Conservation (phyloP, 2,797 vertebrate genomes). For the Sus cebifrons region DNA sequence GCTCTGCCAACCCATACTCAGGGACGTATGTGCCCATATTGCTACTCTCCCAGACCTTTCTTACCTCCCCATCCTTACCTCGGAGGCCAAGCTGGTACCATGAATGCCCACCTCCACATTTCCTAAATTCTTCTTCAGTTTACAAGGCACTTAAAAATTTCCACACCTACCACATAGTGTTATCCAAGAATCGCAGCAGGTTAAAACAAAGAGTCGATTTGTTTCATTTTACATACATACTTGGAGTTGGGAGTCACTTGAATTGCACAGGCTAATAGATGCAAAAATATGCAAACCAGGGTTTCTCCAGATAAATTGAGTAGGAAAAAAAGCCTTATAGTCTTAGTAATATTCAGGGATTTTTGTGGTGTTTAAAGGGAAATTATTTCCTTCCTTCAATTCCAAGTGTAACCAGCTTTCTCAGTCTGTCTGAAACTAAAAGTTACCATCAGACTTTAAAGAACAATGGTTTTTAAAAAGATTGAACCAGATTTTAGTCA, state of each 20-base stretch:
- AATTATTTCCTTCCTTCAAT: slow-evolving; percentile 72
- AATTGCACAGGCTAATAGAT: slow-evolving; percentile 81
- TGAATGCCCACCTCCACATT: not conserved
- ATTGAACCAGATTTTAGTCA: slow-evolving; percentile 69
- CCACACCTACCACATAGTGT: not conserved
- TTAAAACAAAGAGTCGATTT: slow-evolving; percentile 85
- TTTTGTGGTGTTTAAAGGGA: slow-evolving; percentile 74
- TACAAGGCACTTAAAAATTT: slow-evolving; percentile 52
- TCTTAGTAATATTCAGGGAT: slow-evolving; percentile 78
- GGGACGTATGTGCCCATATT: not conserved
- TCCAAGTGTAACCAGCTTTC: slow-evolving; percentile 70
- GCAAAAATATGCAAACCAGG: slow-evolving; percentile 82
- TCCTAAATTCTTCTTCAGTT: not conserved
- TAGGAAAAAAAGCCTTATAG: slow-evolving; percentile 20
- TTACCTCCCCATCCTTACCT: not conserved
- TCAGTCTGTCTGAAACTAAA: slow-evolving; percentile 69
- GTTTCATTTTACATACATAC: slow-evolving; percentile 77
- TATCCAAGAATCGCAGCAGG: slow-evolving; percentile 59
- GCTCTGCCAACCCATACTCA: not conserved
- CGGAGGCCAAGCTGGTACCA: not conserved
- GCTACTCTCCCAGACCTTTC: not conserved
- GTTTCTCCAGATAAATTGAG: slow-evolving; percentile 78
- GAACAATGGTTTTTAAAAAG: slow-evolving; percentile 63
- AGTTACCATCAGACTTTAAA: slow-evolving; percentile 66
- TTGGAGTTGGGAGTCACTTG: slow-evolving; percentile 75